Base-by-base conservation (phyloP, 2,113 vertebrate species). In the Circaetus gallicus region DNA sequence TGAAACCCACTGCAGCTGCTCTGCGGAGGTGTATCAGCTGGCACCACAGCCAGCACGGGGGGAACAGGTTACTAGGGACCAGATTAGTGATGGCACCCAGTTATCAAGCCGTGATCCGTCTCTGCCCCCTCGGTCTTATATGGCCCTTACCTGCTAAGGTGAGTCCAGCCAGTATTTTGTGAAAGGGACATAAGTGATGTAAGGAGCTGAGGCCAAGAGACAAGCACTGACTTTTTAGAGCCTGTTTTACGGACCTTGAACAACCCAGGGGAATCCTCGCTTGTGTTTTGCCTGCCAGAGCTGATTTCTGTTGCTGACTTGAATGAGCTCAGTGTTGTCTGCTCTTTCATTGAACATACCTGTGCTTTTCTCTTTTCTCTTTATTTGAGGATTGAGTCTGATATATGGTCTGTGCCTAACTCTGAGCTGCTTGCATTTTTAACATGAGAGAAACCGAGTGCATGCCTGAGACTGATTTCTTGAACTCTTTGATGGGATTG, bases 311-410 rank as follows among this genome's bases (percentile, higher is more conserved):
- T 71, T 83, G 85, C 70, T 70, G 78, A 7, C 69, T 88, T 69
- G 96, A 96, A 97, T 94, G 94, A 96, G 94, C 88, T 29, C 53
- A 7, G 15, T 93, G 86, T 81, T 79, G 79, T 96, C 61, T 77
- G 90, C 95, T 78, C 91, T 94, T 94, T 95, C 93, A 91, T 93
- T 83, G 93, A 92, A 91, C 91, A 92, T 84, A 71, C 65, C 73
- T 92, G 82, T 96, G 91, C 88, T 96, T 96, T 96, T 97, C 92
- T 97, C 96, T 97, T 96, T 94, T 93, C 89, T 98, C 96, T 97
- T 97, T 92, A 89, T 96, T 93, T 95, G 89, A 90, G 76, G 95
- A 97, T 34, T 74, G 89, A 94, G 78, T 96, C 92, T 96, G 97
- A 87, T 80, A 80, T 67, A 62, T 4, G 17, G 65, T 90, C 76